These are phyloP conservation scores for Sitobion miscanthi DNA, from an alignment of 1,140 invertebrate species.

Conservation along the genomic window DNA sequence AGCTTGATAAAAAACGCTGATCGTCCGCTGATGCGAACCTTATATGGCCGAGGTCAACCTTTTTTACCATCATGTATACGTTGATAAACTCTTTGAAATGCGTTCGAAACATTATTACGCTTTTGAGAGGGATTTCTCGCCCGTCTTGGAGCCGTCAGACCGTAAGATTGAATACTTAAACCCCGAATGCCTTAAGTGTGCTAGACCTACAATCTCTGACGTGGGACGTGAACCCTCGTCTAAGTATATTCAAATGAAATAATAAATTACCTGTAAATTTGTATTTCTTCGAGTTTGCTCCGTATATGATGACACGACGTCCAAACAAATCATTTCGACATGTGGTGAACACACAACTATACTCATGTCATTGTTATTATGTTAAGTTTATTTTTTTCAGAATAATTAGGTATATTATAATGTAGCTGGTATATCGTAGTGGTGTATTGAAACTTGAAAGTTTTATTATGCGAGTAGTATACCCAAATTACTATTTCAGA, in stretches of 20 bases:
- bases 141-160: background rate
- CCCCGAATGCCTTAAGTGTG: background rate
- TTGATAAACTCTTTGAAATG: background rate
- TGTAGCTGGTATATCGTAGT: background rate
- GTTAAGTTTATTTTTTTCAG: background rate
- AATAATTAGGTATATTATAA: background rate
- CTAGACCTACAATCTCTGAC: constrained; percentile 1
- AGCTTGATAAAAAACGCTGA: background rate
- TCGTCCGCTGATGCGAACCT: background rate
- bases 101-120: background rate
- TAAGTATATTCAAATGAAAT: background rate
- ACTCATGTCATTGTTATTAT: background rate
- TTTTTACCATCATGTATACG: background rate
- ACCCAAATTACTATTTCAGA: too few species aligned
- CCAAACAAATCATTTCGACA: background rate
- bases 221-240: background rate
- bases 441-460: background rate
- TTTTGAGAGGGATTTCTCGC: background rate
- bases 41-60: background rate
- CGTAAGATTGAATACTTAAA: constrained; percentile 1
- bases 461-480: too few species aligned
- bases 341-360: background rate
- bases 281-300: background rate
- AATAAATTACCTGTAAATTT: constrained; percentile 14
- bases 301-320: background rate